A percentile compares a stretch with the other conserved stretches of the same genome.
Evolutionary conservation across 1,140 invertebrate species (phyloP).

Genomic region (Homalodisca vitripennis): DNA sequence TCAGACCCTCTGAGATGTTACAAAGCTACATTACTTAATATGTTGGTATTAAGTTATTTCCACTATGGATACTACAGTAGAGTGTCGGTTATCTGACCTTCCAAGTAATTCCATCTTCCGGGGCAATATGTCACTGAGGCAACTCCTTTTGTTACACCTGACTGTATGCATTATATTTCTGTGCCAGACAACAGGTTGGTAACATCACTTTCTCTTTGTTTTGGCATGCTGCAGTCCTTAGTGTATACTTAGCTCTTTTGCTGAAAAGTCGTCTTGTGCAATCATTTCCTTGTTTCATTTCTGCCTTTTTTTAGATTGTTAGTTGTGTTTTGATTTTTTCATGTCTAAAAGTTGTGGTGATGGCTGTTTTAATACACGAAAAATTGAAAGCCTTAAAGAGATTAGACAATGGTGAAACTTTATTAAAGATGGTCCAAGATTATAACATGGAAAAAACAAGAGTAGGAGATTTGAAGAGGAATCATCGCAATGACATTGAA

Average conservation of each 20-base stretch:
- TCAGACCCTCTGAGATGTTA: too few relatives aligned
- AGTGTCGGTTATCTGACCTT: too few relatives aligned
- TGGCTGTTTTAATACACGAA: constrained; percentile 30
- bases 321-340: background rate
- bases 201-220: too few relatives aligned
- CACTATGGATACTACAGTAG: too few relatives aligned
- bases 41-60: too few relatives aligned
- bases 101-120: too few relatives aligned
- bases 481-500: constrained; percentile 31
- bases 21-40: too few relatives aligned
- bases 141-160: too few relatives aligned
- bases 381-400: constrained; percentile 34
- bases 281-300: background rate
- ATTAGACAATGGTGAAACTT: constrained; percentile 34
- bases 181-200: too few relatives aligned
- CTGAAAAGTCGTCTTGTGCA: background rate
- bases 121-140: too few relatives aligned
- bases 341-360: constrained; percentile 1
- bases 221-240: too few relatives aligned
- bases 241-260: background rate
- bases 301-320: background rate
- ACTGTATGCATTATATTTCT: too few relatives aligned
- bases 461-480: constrained; percentile 35
- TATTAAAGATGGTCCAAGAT: constrained; percentile 28
- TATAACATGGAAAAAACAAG: constrained; percentile 33